A percentile compares a stretch with the other conserved stretches of the same genome.
These are phyloP conservation scores for Myripristis jacobus DNA, from an alignment of 2,797 vertebrate genomes.

Conservation along the genomic window DNA sequence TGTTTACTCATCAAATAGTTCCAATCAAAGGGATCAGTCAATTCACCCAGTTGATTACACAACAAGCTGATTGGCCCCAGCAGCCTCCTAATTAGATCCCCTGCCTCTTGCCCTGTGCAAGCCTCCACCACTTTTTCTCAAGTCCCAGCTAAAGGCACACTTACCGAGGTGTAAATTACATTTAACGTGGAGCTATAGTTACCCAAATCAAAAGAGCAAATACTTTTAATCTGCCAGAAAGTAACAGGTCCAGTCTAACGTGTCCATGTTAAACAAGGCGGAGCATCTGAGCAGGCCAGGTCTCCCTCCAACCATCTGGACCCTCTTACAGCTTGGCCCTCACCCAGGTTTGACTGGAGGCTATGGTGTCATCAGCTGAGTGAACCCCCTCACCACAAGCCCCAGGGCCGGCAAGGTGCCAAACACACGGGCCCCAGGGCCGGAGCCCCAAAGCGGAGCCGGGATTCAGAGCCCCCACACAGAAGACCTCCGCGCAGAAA, in stretches of 20 bases:
- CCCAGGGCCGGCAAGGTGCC: conserved; percentile 68
- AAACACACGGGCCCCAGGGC: conserved; percentile 69
- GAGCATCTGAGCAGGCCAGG: conserved; percentile 60
- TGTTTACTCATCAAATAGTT: conserved; percentile 13
- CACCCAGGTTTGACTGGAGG: conserved; percentile 77
- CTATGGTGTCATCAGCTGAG: conserved; percentile 77
- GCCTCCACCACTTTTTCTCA: conserved; percentile 47
- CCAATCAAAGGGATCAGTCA: conserved; percentile 21
- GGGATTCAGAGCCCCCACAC: conserved; percentile 67
- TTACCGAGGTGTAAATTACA: conserved; percentile 70
- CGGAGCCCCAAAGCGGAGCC: conserved; percentile 33
- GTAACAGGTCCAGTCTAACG: conserved; percentile 65
- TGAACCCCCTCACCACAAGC: conserved; percentile 52
- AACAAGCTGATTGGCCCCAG: conserved; percentile 69
- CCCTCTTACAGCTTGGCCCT: conserved; percentile 79
- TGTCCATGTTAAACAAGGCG: conserved; percentile 64
- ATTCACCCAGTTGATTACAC: conserved; percentile 66
- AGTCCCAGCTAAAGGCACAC: conserved; percentile 57
- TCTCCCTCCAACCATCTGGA: conserved; percentile 77
- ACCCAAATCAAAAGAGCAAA: conserved; percentile 70
- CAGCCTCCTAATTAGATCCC: conserved; percentile 69
- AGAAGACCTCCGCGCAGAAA: conserved; percentile 72
- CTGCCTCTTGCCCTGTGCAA: conserved; percentile 48
- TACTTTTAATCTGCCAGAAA: conserved; percentile 70
- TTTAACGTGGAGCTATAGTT: conserved; percentile 54